Conservation (phyloP, 2,888 invertebrate species). For the Reticulitermes lucifugus region DNA sequence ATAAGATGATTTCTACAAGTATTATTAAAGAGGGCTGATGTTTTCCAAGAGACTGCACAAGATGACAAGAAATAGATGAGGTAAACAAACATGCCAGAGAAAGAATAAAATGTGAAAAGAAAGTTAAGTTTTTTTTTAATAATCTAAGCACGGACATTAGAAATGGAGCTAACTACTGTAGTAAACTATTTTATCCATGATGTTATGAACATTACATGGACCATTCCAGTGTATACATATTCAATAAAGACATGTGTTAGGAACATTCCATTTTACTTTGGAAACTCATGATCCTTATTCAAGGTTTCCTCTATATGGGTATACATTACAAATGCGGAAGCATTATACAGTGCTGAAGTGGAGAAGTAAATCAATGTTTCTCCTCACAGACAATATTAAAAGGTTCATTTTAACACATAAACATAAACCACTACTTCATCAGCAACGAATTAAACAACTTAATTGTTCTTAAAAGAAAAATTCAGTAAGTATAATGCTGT, state of each 20-base stretch:
- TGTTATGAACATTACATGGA: neutral
- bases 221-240: neutral
- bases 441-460: conserved; percentile 8
- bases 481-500: neutral
- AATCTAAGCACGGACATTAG: neutral
- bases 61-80: neutral
- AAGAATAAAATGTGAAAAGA: neutral
- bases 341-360: neutral
- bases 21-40: neutral
- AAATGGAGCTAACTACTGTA: neutral
- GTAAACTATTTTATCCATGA: neutral
- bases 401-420: neutral
- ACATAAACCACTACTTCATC: neutral
- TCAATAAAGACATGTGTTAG: neutral
- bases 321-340: neutral
- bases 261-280: neutral
- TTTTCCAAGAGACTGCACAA: neutral
- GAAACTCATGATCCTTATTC: neutral
- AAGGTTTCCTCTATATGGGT: neutral
- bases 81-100: neutral
- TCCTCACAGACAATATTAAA: neutral
- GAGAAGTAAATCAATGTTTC: neutral
- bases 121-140: neutral
- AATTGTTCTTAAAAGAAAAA: neutral
- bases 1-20: no score